phyloP scores from a whole-genome alignment of 2,113 vertebrate species.

The Sapayoa aenigma region DNA sequence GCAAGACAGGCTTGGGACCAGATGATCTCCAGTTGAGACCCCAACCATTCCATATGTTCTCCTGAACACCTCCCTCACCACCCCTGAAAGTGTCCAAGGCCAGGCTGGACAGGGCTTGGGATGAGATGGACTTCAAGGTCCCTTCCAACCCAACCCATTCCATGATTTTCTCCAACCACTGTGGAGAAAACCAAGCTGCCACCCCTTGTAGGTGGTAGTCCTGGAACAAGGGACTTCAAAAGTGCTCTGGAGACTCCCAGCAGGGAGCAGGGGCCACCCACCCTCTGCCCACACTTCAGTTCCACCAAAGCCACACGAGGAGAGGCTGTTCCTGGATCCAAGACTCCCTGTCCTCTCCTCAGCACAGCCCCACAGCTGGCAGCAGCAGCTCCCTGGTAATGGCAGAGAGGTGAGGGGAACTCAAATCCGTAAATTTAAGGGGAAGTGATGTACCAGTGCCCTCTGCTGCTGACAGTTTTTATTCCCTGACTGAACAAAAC shows the following conservation, averaged over 20 bases:
- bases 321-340: background rate
- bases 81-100: background rate
- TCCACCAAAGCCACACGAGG: background rate
- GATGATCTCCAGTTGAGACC: background rate
- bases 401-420: background rate
- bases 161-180: background rate
- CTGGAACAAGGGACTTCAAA: background rate
- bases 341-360: background rate
- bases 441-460: conserved; percentile 59
- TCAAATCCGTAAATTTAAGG: conserved; percentile 2
- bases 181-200: background rate
- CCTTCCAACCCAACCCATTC: background rate
- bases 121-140: background rate
- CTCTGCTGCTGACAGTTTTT: conserved; percentile 59
- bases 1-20: background rate
- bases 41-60: background rate
- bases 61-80: background rate
- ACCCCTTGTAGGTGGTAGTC: background rate
- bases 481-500: conserved; percentile 36
- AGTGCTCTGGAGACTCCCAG: background rate
- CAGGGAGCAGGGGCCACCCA: background rate
- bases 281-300: background rate
- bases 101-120: background rate
- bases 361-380: background rate
- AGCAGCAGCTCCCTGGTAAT: background rate